Conservation (phyloP, 2,888 invertebrate species). For the Spilosoma lubricipeda region DNA sequence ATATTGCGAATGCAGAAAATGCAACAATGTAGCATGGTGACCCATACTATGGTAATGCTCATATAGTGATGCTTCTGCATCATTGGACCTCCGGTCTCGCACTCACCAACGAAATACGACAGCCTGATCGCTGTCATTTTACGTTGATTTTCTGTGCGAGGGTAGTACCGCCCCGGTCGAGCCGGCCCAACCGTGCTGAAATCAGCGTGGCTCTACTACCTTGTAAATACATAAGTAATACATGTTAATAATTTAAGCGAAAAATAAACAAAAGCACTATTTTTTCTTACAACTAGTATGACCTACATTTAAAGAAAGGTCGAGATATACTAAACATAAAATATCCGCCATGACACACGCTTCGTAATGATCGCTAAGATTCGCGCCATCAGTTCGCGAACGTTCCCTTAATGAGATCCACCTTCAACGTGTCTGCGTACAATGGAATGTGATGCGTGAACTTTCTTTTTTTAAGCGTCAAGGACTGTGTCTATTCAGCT, state of each 20-base stretch:
- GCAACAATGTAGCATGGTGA: no score
- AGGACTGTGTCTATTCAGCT: slow-evolving; percentile 78
- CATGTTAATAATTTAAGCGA: background rate
- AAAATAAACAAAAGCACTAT: slow-evolving; percentile 5
- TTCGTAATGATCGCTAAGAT: slow-evolving; percentile 84
- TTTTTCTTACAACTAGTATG: slow-evolving; percentile 22
- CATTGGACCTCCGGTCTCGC: no score
- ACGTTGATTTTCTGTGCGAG: no score
- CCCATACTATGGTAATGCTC: no score
- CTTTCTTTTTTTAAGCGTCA: slow-evolving; percentile 77
- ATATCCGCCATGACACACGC: slow-evolving; percentile 55
- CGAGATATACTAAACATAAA: slow-evolving; percentile 27
- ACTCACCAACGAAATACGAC: no score
- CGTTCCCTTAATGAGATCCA: slow-evolving; percentile 83
- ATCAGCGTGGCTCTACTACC: no score
- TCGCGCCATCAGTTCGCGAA: slow-evolving; percentile 81
- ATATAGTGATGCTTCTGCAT: no score
- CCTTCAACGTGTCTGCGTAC: slow-evolving; percentile 80
- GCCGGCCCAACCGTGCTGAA: no score
- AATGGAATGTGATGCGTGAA: slow-evolving; percentile 81
- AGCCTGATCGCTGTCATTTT: no score
- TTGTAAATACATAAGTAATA: no score
- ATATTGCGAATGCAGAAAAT: no score
- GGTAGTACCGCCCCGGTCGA: no score
- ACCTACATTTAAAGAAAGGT: slow-evolving; percentile 35